Evolutionary conservation across 1,140 invertebrate species (phyloP).

Genomic region (Linepithema humile): DNA sequence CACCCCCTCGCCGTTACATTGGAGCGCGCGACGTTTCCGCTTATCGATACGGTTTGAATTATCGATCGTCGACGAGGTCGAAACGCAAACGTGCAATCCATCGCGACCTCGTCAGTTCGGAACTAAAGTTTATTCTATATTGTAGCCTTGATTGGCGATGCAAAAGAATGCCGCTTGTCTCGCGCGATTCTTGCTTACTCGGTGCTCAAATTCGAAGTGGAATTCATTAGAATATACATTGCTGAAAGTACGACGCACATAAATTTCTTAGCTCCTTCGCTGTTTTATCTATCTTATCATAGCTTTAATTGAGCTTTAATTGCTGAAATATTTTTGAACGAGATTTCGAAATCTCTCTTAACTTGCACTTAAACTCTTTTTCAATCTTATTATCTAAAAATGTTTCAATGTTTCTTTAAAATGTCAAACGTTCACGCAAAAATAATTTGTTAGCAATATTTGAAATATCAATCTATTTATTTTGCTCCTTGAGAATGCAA

Average conservation of each 20-base stretch:
- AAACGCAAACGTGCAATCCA: constrained; percentile 17
- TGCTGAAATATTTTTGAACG: too few species aligned
- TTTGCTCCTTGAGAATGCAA: background rate
- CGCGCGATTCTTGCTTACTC: background rate
- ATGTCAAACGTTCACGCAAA: too few species aligned
- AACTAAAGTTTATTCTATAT: constrained; percentile 39
- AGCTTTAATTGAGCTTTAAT: background rate
- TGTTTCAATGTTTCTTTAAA: background rate
- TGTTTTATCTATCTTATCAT: background rate
- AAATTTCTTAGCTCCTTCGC: background rate
- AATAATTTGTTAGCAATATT: background rate
- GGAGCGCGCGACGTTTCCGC: constrained; percentile 17
- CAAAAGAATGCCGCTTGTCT: background rate
- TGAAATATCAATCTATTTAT: background rate
- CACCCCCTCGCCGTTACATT: background rate
- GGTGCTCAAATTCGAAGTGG: background rate
- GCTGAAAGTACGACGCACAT: background rate
- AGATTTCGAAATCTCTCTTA: too few species aligned
- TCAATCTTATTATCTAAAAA: background rate
- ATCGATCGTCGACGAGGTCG: constrained; percentile 54
- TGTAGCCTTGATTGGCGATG: background rate
- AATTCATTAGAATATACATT: background rate
- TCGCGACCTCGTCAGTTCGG: constrained; percentile 38
- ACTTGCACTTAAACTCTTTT: too few species aligned
- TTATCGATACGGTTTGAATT: constrained; percentile 58